Base-by-base conservation (phyloP, 2,797 vertebrate species). In the Eospalax fontanierii region DNA sequence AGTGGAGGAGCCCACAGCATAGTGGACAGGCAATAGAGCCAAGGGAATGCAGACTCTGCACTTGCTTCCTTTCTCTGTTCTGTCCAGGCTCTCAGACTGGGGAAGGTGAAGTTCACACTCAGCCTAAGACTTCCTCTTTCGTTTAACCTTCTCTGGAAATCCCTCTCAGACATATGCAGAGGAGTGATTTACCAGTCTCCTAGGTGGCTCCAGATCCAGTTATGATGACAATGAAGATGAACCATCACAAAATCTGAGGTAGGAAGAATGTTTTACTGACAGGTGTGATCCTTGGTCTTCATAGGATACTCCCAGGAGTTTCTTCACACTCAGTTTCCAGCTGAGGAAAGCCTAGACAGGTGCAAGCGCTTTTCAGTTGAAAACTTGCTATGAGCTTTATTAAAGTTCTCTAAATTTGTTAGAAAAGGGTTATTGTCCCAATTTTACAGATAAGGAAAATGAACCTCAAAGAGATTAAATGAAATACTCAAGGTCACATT, bases 401-500 rank as follows among this genome's bases (percentile, higher is more conserved):
- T 65, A 33, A 91, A 89, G 79, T 50, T 83, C 65, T 30, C 68
- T 57, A 76, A 94, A 84, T 3, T 82, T 89, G 68, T 76, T 83
- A 92, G 40, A 70, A 43, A 74, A 83, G 75, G 90, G 87, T 96
- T 93, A 83, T 84, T 96, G 80, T 66, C 50, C 87, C 92, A 92
- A 95, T 97, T 97, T 95, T 87, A 90, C 94, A 97, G 96, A 97
- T 94, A 94, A 97, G 63, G 63, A 93, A 96, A 89, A 87, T 78
- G 95, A 92, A 90, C 57, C 33, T 85, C 18, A 15, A 10, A 63
- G 28, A 96, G 85, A 76, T 86, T 96, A 96, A 91, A 66, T 66
- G 70, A 93, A 22, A n/a, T n/a, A 2, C 18, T 35, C 3, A 63
- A 46, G 28, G 46, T 91, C 65, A 73, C n/a, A 18, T 14, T 30